Evolutionary conservation across 2,888 invertebrate species (phyloP), one percentile per base, ranked within the genome.

Genomic region (Pseudococcus jackbeardsleyi): DNA sequence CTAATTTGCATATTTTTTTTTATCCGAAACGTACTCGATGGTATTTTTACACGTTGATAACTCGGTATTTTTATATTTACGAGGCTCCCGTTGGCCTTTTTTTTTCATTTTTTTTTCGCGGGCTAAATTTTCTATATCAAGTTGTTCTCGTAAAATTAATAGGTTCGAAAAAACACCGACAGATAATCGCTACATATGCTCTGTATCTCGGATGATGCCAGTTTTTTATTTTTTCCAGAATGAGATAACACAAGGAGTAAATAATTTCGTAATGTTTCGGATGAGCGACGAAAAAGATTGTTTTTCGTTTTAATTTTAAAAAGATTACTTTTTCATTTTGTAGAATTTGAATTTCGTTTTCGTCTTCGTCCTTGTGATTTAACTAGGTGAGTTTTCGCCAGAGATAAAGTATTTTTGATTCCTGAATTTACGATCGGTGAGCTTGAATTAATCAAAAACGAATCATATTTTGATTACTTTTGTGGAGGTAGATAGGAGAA

Each of bases 1-100:
- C 22, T 64, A 64, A 64, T 64, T 64, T 64, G 11, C 64, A 64
- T 64, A 64, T 64, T 64, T 64, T 64, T 19, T 42, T 50, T 50
- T 22, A 1, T 22, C 3, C 22, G 9, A 64, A 4, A 7, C 59
- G 15, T 8, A 59, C 64, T 4, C 22, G 22, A 64, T 22, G 22
- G 64, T 64, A 64, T 22, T 64, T 64, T 64, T 64, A 42, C 7
- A 64, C 64, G 64, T 12, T 22, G 64, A 64, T 64, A 64, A 64
- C 22, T 64, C 19, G 8, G n/a, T 54, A 54, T 54, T 54, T 54
- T 54, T 15, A 50, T 15, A 50, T 50, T 54, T 54, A 54, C 54
- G 54, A 54, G 54, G 54, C n/a, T 4, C 17, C 54, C 48, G 11
- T 42, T 9, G 3, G 42, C 42, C 9, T 8, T 6, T 42, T 9